Evolutionary conservation across 1,140 invertebrate species (phyloP), one percentile per base, ranked within the genome.

Genomic region (Coelopa frigida): DNA sequence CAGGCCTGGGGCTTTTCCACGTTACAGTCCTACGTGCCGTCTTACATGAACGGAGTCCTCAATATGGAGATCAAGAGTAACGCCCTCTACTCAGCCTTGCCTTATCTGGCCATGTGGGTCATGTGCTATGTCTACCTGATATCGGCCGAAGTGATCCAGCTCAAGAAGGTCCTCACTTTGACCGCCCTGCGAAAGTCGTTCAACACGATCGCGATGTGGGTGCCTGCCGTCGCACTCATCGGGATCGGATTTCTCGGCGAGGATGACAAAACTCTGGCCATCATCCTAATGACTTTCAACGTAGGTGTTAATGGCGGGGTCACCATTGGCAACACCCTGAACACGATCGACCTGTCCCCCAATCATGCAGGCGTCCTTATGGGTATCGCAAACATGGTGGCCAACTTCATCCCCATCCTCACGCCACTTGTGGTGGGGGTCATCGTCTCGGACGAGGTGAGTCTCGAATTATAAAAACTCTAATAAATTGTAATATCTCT

Each of bases 1-100:
- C 87, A 94, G 58, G 91, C 90, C 58, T 97, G 91, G 92, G 91
- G 90, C 1, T 90, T 90, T 66, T 94, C 91, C 76, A 94, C 87
- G 3, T 76, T 98, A 44, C 74, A 97, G 27, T 92, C 90, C 0
- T 82, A 93, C 70, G 80, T 98, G 59, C 94, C 95, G 0, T 83
- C 81, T 0, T 98, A 93, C 59, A 83, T 98, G 75, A 82, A 81
- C n/a, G 76, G 81, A 40, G 81, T 95, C 1, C 73, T 97, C 0
- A 72, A 80, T 21, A 85, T 87, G 50, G 73, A 94, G 43, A 82
- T 96, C 17, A 75, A 82, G 60, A 68, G 78, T 38, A 84, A 84
- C 60, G 86, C 87, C 7, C 55, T 80, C 23, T 64, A 82, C 29
- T 82, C 86, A n/a, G 82, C 89, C 0, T 60, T 93, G 20, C 91